phyloP scores from a whole-genome alignment of 2,797 vertebrate genomes.

The Knipowitschia caucasica region DNA sequence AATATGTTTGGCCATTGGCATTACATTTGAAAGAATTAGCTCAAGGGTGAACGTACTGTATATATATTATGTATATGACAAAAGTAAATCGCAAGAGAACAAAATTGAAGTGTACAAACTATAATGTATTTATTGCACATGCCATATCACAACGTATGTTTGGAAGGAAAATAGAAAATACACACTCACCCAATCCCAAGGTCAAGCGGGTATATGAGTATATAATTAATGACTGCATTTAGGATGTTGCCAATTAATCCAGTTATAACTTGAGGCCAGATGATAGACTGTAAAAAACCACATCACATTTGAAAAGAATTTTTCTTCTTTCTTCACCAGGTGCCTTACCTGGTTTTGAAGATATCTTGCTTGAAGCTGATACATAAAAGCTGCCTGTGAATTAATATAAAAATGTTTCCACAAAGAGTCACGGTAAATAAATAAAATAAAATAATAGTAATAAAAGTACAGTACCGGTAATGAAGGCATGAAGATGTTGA shows the following conservation, averaged over 20 bases:
- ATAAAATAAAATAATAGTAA: neutral
- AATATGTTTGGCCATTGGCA: no score
- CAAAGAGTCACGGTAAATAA: neutral
- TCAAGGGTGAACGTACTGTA: no score
- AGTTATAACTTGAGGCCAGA: constrained; percentile 77
- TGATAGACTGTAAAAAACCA: constrained; percentile 77
- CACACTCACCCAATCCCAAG: constrained; percentile 88
- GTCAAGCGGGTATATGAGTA: constrained; percentile 80
- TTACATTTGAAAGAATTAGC: no score
- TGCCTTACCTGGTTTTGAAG: constrained; percentile 74
- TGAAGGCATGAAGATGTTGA: constrained; percentile 90
- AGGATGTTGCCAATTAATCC: constrained; percentile 82
- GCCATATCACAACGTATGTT: no score
- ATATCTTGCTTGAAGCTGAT: constrained; percentile 68
- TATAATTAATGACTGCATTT: constrained; percentile 84
- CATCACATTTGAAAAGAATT: neutral
- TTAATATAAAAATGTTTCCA: neutral
- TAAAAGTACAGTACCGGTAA: constrained; percentile 87
- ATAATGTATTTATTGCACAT: no score
- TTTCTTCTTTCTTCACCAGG: neutral
- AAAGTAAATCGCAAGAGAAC: no score
- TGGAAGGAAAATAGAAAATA: no score
- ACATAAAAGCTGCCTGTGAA: constrained; percentile 76
- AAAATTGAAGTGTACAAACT: no score
- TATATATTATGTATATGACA: no score